Conservation (phyloP, 2,888 invertebrate genomes). For the Heliconius erato region DNA sequence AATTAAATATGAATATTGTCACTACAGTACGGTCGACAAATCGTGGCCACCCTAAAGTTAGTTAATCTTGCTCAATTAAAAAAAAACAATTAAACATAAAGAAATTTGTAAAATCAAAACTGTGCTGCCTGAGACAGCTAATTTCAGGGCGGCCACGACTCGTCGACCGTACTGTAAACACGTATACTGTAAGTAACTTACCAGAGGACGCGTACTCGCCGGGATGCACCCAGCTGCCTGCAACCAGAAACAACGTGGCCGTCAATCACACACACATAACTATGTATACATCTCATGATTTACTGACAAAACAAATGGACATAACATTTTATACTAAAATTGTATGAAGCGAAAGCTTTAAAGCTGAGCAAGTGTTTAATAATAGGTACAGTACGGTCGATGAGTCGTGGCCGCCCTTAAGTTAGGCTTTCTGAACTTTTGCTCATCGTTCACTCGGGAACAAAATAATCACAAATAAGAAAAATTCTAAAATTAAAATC, state of each 20-base stretch:
- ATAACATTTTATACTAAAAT: neutral
- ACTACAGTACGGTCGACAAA: neutral
- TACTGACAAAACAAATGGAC: neutral
- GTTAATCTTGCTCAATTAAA: no score
- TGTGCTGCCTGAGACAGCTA: no score
- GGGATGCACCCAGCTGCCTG: constrained; percentile 99
- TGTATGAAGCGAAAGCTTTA: neutral
- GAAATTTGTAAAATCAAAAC: no score
- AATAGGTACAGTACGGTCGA: neutral
- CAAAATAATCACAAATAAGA: no score
- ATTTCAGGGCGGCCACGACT: neutral
- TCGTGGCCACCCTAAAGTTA: neutral
- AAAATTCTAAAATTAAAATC: no score
- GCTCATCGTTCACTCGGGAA: no score
- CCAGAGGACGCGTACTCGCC: constrained; percentile 99
- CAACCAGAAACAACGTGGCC: constrained; percentile 45
- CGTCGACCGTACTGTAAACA: neutral
- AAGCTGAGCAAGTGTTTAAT: constrained; percentile 1
- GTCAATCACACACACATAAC: neutral
- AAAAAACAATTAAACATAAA: no score
- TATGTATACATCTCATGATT: neutral
- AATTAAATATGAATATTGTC: constrained; percentile 33
- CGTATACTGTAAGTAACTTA: constrained; percentile 76
- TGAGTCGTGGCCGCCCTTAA: neutral
- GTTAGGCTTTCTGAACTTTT: no score